Percentiles rank a stretch among this genome's conserved stretches.
phyloP scores from a whole-genome alignment of 2,797 vertebrate species.

The Kryptolebias ocellatus region DNA sequence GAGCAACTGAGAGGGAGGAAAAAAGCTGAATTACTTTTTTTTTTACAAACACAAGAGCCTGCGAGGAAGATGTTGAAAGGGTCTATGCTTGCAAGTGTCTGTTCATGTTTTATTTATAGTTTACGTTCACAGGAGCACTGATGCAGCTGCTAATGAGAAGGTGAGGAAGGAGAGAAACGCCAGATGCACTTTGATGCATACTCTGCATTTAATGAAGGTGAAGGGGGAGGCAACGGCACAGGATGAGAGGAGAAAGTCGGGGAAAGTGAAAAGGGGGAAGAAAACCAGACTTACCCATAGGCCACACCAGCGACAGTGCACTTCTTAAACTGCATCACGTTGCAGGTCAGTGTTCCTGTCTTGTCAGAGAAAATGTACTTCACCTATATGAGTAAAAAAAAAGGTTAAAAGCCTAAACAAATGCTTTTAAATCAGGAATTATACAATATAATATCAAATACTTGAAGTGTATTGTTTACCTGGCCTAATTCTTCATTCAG shows the following conservation, averaged over 20 bases:
- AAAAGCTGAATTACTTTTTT: not conserved
- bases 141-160: constrained; percentile 77
- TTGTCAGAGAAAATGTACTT: constrained; percentile 99
- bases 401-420: not conserved
- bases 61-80: constrained; percentile 31
- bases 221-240: constrained; percentile 32
- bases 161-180: constrained; percentile 58
- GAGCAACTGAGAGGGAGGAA: too few relatives aligned
- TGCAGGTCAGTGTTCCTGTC: constrained; percentile 97
- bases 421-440: not conserved
- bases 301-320: constrained; percentile 96
- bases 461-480: constrained; percentile 75
- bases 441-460: not conserved
- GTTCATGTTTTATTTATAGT: constrained; percentile 74
- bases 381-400: constrained; percentile 80
- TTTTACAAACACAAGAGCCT: constrained; percentile 21
- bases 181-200: constrained; percentile 70
- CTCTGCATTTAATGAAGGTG: constrained; percentile 69
- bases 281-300: constrained; percentile 86
- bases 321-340: constrained; percentile 99
- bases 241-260: constrained; percentile 4
- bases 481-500: constrained; percentile 98
- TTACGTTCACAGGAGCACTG: constrained; percentile 65
- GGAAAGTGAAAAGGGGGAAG: not conserved
- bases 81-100: constrained; percentile 51